These are phyloP conservation scores for Eidolon dupreanum DNA, from an alignment of 2,797 vertebrate genomes.

Conservation along the genomic window DNA sequence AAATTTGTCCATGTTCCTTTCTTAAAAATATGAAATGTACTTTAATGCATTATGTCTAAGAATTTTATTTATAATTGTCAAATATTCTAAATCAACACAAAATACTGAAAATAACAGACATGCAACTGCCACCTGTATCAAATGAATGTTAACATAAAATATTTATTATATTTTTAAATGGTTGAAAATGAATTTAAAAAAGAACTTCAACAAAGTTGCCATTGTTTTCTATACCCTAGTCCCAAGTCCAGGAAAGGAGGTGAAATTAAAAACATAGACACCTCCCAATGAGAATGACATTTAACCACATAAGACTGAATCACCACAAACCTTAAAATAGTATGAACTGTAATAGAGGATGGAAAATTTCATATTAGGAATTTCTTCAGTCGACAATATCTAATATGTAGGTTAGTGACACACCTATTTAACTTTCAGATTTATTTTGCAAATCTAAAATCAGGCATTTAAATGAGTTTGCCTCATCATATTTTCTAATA, in stretches of 20 bases:
- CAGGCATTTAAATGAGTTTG: neutral
- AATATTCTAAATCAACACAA: neutral
- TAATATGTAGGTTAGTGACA: neutral
- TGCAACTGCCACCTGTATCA: neutral
- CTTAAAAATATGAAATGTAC: conserved; percentile 2
- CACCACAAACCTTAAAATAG: conserved; percentile 60
- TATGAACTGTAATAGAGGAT: neutral
- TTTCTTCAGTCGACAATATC: conserved; percentile 29
- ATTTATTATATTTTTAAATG: neutral
- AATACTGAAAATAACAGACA: neutral
- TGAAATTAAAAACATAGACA: conserved; percentile 73
- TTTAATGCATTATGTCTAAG: neutral
- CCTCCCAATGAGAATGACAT: conserved; percentile 60
- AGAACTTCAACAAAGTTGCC: conserved; percentile 57
- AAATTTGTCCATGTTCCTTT: neutral
- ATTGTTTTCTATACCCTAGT: conserved; percentile 27
- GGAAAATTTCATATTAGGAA: conserved; percentile 62
- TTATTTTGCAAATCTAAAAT: conserved; percentile 22
- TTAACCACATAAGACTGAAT: conserved; percentile 57
- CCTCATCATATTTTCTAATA: neutral
- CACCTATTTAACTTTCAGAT: neutral
- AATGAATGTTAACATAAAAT: neutral
- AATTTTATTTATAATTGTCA: conserved; percentile 25
- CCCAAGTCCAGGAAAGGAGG: conserved; percentile 52
- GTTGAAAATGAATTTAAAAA: neutral